Evolutionary conservation across 1,140 invertebrate genomes (phyloP).

Genomic region (Drosophila equinoxialis): DNA sequence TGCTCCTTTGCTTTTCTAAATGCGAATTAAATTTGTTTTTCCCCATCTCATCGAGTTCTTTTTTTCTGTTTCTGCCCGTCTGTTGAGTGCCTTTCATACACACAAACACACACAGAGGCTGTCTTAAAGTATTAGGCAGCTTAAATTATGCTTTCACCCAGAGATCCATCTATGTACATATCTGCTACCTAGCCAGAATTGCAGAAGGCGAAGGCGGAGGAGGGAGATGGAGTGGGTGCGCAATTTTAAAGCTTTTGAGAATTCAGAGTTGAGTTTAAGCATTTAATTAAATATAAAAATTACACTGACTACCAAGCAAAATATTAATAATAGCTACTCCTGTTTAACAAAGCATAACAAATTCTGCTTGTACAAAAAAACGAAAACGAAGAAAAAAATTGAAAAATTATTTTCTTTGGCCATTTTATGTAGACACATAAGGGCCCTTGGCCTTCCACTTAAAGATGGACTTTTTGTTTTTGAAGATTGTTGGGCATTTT

Average conservation of each 20-base stretch:
- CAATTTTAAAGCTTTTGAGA: constrained; percentile 49
- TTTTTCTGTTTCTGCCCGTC: constrained; percentile 24
- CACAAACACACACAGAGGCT: constrained; percentile 15
- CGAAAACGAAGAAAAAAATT: constrained; percentile 4
- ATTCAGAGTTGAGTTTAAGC: constrained; percentile 41
- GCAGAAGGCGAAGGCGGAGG: not conserved
- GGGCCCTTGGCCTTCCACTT: no score
- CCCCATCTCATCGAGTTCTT: constrained; percentile 3
- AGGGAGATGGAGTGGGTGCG: constrained; percentile 14
- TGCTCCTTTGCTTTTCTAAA: constrained; percentile 57
- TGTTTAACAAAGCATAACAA: not conserved
- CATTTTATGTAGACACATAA: no score
- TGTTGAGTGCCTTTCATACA: constrained; percentile 34
- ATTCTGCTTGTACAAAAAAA: not conserved
- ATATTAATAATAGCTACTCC: constrained; percentile 10
- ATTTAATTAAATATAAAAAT: constrained; percentile 69
- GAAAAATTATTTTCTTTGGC: constrained; percentile 9
- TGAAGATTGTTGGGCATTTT: no score
- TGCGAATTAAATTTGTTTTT: constrained; percentile 76
- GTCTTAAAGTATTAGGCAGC: constrained; percentile 78
- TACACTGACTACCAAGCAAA: constrained; percentile 39
- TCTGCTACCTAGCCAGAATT: not conserved
- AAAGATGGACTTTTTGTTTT: no score
- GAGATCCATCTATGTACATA: not conserved
- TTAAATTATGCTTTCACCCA: constrained; percentile 37